phyloP scores from a whole-genome alignment of 2,797 vertebrate genomes.

The Argya squamiceps region DNA sequence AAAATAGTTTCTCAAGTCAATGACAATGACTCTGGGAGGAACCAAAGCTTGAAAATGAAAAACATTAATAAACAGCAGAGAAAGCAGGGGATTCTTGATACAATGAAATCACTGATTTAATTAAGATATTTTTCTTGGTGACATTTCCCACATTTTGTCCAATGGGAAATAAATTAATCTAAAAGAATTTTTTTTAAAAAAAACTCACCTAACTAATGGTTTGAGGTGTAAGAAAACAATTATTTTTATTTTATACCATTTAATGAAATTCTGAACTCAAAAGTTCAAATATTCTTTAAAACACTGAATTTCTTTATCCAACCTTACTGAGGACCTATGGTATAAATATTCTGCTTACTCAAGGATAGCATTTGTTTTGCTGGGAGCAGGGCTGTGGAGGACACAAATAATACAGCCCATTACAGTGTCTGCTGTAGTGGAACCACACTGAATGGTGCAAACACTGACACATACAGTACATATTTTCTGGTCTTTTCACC shows the following conservation, averaged over 20 bases:
- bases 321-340: background rate
- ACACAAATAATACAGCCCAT: background rate
- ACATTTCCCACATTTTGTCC: background rate
- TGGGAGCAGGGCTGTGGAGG: background rate
- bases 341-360: background rate
- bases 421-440: background rate
- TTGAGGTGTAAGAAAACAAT: background rate
- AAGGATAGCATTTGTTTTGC: background rate
- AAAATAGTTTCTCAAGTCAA: background rate
- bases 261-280: background rate
- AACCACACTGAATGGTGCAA: background rate
- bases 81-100: background rate
- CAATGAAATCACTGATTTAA: background rate
- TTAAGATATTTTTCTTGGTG: background rate
- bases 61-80: background rate
- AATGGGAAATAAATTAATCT: background rate
- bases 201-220: background rate
- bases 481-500: background rate
- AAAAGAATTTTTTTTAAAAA: background rate
- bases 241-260: background rate
- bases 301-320: background rate
- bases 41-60: background rate
- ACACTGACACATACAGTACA: background rate
- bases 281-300: background rate
- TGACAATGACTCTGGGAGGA: background rate